phyloP scores from a whole-genome alignment of 2,113 vertebrate genomes.

The Chaetodon auriga region DNA sequence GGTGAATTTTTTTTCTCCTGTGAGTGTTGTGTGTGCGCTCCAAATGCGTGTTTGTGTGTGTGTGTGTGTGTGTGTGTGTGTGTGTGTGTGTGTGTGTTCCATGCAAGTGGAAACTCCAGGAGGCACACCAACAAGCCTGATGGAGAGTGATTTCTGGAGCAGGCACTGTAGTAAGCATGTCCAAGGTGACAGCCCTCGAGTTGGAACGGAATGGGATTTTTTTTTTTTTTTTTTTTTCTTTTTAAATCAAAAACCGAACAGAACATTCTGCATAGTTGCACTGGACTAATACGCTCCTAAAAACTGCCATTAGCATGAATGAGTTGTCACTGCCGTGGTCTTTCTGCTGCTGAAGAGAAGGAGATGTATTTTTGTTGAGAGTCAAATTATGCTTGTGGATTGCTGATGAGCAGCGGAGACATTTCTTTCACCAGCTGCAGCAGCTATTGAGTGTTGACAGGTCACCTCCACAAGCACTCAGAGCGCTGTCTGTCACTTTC shows the following conservation, averaged over 20 bases:
- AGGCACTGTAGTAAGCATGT: constrained; percentile 51
- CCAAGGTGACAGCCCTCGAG: constrained; percentile 59
- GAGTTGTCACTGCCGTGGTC: constrained; percentile 7
- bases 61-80: constrained; percentile 23
- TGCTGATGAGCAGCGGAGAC: constrained; percentile 35
- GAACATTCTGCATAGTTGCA: constrained; percentile 14
- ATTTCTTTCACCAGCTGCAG: constrained; percentile 29
- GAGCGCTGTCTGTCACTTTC: constrained; percentile 26
- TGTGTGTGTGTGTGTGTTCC: constrained; percentile 24
- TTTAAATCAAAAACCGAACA: constrained; percentile 4
- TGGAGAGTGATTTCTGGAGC: constrained; percentile 57
- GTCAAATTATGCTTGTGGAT: constrained; percentile 35
- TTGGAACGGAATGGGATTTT: constrained; percentile 38
- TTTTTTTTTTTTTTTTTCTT: constrained; percentile 13
- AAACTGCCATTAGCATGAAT: constrained; percentile 41
- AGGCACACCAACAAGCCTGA: constrained; percentile 36
- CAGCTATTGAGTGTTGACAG: constrained; percentile 24
- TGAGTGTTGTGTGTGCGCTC: constrained; percentile 8
- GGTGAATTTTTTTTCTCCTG: constrained; percentile 35
- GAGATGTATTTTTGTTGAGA: constrained; percentile 32
- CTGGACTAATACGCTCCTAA: constrained; percentile 9
- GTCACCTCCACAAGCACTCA: constrained; percentile 27
- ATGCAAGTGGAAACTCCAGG: constrained; percentile 50
- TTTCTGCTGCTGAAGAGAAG: constrained; percentile 17
- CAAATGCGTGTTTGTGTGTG: constrained; percentile 20